Base-by-base conservation (phyloP, 2,888 invertebrate genomes). In the Drosophila lutescens region DNA sequence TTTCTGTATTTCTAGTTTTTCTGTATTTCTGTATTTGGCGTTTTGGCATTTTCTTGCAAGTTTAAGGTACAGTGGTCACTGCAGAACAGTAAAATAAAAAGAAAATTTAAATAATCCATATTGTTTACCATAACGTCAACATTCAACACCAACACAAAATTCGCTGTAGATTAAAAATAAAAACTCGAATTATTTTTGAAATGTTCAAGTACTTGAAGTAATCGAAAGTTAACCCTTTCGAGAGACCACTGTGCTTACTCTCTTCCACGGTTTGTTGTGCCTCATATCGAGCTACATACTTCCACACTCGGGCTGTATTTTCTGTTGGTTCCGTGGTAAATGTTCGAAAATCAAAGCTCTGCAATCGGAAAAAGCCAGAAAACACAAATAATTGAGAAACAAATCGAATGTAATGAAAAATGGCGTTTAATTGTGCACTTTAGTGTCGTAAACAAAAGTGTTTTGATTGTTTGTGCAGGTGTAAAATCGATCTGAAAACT, bases 381-480 rank as follows among this genome's bases (percentile, higher is more conserved):
- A n/a, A 20, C 15, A 36, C 4, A 26, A 30, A 5, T 23, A 7
- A 34, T 10, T 47, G 3, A 32, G 7, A n/a, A n/a, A 12, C 15
- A 20, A 58, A 54, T 40, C 7, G 30, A 58, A 55, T 40, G n/a
- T n/a, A 32, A 40, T n/a, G 20, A n/a, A 57, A 40, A 41, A 20
- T 57, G 57, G 7, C 20, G 15, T 32, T 12, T 41, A 6, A n/a
- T 13, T 2, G 57, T 32, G 58, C 2, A 41, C 13, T 56, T n/a
- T 41, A 15, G 23, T 50, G 55, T 51, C 50, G 50, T 58, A 50
- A 54, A 63, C 44, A 57, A n/a, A 38, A 43, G 63, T 74, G 75
- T 74, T 74, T 73, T 74, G 75, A 73, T 74, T 74, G 75, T 74
- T 74, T 63, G 67, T 74, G 55, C 73, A 74, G 74, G 73, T 74